These are phyloP conservation scores for Micropterix aruncella DNA, from an alignment of 2,888 invertebrate species.

Conservation along the genomic window DNA sequence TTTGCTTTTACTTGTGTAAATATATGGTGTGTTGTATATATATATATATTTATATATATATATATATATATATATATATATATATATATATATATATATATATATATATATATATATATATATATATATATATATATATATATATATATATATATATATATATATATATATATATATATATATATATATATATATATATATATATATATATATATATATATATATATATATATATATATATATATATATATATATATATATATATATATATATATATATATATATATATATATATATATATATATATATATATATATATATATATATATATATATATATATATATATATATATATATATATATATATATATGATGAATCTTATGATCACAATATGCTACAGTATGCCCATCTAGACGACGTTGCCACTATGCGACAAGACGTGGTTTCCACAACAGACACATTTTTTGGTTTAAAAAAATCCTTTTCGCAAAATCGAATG, in stretches of 20 bases:
- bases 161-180: background rate
- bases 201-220: background rate
- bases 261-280: background rate
- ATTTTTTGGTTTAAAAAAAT: too few relatives aligned
- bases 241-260: background rate
- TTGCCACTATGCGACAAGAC: too few relatives aligned
- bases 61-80: too few relatives aligned
- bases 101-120: background rate
- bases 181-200: background rate
- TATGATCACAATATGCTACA: background rate
- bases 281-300: background rate
- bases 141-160: background rate
- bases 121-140: background rate
- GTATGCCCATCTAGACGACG: background rate
- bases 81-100: too few relatives aligned
- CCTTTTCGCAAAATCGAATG: too few relatives aligned
- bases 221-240: background rate
- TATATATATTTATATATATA: too few relatives aligned
- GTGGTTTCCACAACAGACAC: too few relatives aligned
- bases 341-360: background rate
- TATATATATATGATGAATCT: background rate
- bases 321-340: background rate
- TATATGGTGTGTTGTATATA: too few relatives aligned
- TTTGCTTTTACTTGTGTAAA: too few relatives aligned
- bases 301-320: background rate